These are phyloP conservation scores for Bradypodion pumilum DNA, from an alignment of 2,797 vertebrate species.

Conservation along the genomic window DNA sequence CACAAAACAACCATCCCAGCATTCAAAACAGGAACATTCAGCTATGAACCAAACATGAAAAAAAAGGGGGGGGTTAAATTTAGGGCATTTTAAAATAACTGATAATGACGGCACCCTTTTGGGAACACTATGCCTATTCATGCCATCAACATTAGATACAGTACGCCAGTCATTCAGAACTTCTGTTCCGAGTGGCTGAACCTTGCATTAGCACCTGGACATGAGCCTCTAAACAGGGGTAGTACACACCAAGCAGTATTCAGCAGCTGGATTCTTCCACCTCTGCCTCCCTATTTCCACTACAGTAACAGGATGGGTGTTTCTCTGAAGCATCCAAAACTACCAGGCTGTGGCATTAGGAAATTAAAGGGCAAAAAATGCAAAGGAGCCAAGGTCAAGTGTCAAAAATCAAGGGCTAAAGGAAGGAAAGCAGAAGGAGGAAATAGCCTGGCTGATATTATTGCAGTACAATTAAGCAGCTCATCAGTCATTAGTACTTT, in stretches of 20 bases:
- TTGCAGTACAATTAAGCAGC: background rate
- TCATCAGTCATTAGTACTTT: background rate
- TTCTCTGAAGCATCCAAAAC: background rate
- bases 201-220: background rate
- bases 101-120: background rate
- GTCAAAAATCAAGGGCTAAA: background rate
- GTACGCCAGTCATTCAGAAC: background rate
- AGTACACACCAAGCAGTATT: background rate
- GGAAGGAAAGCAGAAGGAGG: background rate
- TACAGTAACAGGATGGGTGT: background rate
- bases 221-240: background rate
- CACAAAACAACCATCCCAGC: background rate
- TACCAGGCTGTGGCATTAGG: background rate
- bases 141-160: background rate
- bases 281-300: background rate
- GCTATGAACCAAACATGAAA: background rate
- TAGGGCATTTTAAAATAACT: background rate
- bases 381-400: too few relatives aligned
- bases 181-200: background rate
- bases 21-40: conserved; percentile 19
- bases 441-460: background rate
- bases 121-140: background rate
- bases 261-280: background rate
- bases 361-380: background rate
- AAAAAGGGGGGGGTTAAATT: background rate